Evolutionary conservation across 2,113 vertebrate genomes (phyloP).

Genomic region (Leptobrachium leishanense): DNA sequence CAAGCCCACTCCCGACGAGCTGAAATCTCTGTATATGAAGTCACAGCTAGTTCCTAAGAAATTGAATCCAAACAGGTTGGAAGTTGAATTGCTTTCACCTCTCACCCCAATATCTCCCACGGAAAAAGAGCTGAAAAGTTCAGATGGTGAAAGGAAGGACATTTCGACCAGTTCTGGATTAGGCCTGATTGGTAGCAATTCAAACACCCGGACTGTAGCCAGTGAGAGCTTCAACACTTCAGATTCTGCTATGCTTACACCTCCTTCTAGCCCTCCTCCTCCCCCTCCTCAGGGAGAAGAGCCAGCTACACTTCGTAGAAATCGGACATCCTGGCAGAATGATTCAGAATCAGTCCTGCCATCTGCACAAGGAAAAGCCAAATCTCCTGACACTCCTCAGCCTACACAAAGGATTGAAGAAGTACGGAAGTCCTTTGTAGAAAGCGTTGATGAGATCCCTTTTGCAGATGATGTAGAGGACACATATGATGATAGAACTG

Average conservation of each 20-base stretch:
- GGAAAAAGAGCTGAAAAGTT: conserved; percentile 68
- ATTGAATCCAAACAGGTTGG: conserved; percentile 71
- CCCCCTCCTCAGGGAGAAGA: conserved; percentile 88
- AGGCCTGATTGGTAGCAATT: conserved; percentile 84
- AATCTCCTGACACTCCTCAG: conserved; percentile 63
- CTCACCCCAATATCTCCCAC: conserved; percentile 72
- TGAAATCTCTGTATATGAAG: conserved; percentile 64
- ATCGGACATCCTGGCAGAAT: conserved; percentile 72
- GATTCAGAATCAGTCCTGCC: conserved; percentile 58
- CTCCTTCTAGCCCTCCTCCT: conserved; percentile 90
- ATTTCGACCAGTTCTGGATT: conserved; percentile 88
- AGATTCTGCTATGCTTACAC: conserved; percentile 91
- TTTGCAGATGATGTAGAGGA: conserved; percentile 96
- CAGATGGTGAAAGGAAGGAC: conserved; percentile 72
- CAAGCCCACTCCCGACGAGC: conserved; percentile 56
- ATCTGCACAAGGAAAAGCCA: conserved; percentile 42
- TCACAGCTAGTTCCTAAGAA: conserved; percentile 70
- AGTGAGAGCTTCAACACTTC: conserved; percentile 89
- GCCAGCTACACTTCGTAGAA: conserved; percentile 78
- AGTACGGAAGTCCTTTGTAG: conserved; percentile 86
- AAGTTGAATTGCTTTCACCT: conserved; percentile 71
- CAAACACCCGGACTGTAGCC: conserved; percentile 76
- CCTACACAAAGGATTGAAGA: conserved; percentile 59
- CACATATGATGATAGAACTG: conserved; percentile 81
- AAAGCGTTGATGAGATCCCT: conserved; percentile 93